Evolutionary conservation across 2,113 vertebrate species (phyloP).

Genomic region (Archilochus colubris): DNA sequence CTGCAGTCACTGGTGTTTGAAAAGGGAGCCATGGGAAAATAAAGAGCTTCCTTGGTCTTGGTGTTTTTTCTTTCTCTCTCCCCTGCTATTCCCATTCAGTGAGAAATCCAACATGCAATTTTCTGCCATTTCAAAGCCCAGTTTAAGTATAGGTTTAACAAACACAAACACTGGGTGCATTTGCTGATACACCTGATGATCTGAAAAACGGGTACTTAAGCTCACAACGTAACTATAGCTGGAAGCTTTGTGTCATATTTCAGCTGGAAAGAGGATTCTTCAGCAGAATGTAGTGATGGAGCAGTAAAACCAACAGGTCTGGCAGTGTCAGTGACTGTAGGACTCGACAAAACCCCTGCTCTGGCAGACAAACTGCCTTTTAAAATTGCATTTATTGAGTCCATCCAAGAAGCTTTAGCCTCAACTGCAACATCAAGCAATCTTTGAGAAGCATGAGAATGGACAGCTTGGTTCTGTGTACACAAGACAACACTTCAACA

Average conservation of each 20-base stretch:
- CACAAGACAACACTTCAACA: background rate
- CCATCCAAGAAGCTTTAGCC: background rate
- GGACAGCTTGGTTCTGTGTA: background rate
- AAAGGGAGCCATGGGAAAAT: background rate
- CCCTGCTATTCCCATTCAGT: background rate
- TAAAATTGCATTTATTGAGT: background rate
- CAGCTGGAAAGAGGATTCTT: background rate
- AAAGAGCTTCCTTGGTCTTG: background rate
- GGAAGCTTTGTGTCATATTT: background rate
- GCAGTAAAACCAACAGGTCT: background rate
- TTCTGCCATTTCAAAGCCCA: conserved; percentile 14
- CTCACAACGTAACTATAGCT: background rate
- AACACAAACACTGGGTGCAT: background rate
- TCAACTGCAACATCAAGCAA: background rate
- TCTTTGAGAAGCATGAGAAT: background rate
- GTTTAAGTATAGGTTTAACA: conserved; percentile 20
- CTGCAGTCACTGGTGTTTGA: background rate
- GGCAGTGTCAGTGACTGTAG: background rate
- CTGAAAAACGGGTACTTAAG: background rate
- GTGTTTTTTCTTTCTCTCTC: background rate
- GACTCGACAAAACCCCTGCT: background rate
- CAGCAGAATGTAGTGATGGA: background rate
- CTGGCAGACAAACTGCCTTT: background rate
- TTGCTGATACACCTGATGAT: background rate
- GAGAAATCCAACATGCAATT: conserved; percentile 4